Conservation (phyloP, 2,113 vertebrate genomes). For the Platysteira castanea region DNA sequence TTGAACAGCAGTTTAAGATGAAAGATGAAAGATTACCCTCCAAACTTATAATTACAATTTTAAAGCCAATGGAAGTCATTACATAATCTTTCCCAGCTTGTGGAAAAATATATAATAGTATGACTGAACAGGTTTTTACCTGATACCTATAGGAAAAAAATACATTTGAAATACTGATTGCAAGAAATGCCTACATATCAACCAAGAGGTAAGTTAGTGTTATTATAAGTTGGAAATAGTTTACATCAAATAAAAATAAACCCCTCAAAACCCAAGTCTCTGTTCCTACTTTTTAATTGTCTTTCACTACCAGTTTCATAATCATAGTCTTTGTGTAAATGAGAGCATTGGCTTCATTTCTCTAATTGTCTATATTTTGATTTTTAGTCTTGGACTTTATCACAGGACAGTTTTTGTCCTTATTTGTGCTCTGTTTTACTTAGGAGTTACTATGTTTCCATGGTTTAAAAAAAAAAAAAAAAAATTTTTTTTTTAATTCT, state of each 20-base stretch:
- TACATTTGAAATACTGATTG: neutral
- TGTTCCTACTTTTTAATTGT: neutral
- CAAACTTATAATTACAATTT: neutral
- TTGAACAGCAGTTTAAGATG: neutral
- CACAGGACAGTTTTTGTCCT: neutral
- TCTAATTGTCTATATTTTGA: neutral
- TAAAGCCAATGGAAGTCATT: neutral
- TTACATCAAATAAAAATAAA: neutral
- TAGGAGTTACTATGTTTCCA: neutral
- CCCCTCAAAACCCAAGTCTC: rapidly evolving
- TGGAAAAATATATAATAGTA: neutral
- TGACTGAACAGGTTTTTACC: neutral
- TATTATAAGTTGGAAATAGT: neutral
- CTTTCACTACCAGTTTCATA: neutral
- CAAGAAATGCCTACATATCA: neutral
- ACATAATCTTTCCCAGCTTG: neutral
- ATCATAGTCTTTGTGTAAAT: neutral
- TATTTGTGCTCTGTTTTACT: neutral
- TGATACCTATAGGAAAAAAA: neutral
- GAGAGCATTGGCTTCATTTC: neutral
- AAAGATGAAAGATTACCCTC: neutral
- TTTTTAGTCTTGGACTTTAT: neutral
- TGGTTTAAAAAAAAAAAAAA: neutral
- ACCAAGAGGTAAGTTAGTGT: neutral
- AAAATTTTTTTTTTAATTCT: neutral